Percentiles rank a stretch among this genome's conserved stretches.
Conservation (phyloP, 2,113 vertebrate species). For the Telmatochromis sp. region DNA sequence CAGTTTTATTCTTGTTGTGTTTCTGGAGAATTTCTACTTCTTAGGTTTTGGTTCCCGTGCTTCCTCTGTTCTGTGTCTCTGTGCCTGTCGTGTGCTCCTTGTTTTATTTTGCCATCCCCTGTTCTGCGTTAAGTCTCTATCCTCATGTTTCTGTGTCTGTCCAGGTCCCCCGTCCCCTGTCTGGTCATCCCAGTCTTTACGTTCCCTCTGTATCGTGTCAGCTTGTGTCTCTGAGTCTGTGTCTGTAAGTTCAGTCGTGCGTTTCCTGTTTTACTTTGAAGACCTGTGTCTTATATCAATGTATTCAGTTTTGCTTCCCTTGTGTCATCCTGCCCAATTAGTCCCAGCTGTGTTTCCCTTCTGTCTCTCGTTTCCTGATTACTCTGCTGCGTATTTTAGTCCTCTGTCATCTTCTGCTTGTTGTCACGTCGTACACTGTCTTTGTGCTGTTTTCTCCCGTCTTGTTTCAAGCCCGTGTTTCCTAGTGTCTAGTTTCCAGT, state of each 20-base stretch:
- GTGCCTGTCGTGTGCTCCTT: background rate
- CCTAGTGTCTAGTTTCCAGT: background rate
- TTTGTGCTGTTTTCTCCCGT: background rate
- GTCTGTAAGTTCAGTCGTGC: background rate
- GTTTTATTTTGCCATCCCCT: rapidly evolving
- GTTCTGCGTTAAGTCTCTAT: background rate
- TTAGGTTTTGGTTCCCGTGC: background rate
- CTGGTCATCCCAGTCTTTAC: background rate
- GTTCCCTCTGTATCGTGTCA: background rate
- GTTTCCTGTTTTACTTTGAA: background rate
- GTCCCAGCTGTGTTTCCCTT: background rate
- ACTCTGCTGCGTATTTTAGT: background rate
- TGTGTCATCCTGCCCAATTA: background rate
- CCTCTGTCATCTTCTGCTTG: background rate
- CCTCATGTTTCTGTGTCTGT: background rate
- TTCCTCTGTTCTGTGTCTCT: background rate
- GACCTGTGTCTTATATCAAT: background rate
- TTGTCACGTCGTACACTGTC: rapidly evolving
- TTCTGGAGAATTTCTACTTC: background rate
- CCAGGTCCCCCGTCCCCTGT: rapidly evolving
- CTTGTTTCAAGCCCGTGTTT: background rate
- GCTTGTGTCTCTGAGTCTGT: background rate
- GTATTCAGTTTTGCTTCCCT: background rate
- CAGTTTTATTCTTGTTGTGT: background rate
- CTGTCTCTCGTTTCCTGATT: background rate